Percentiles rank a stretch among this genome's conserved stretches.
These are phyloP conservation scores for Rhea pennata DNA, from an alignment of 2,113 vertebrate genomes.

Conservation along the genomic window DNA sequence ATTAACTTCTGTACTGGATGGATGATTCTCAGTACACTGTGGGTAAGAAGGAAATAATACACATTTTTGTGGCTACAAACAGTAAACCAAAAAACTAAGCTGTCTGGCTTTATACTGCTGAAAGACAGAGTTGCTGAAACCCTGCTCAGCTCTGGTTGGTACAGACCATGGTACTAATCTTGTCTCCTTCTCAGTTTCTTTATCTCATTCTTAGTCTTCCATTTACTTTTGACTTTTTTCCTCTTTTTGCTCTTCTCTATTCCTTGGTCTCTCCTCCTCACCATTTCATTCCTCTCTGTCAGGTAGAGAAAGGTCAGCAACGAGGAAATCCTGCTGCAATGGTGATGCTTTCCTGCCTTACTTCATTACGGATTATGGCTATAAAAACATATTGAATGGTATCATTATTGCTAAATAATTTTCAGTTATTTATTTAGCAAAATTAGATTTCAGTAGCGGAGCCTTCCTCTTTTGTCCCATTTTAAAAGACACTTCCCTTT, in stretches of 20 bases:
- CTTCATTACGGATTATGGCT: neutral
- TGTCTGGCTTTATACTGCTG: constrained; percentile 67
- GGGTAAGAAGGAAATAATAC: constrained; percentile 80
- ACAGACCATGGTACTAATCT: constrained; percentile 23
- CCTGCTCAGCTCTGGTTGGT: constrained; percentile 36
- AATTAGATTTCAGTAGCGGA: constrained; percentile 26
- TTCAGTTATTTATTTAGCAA: neutral
- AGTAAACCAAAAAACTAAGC: constrained; percentile 70
- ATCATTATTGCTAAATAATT: neutral
- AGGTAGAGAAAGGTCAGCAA: neutral
- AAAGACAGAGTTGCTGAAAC: constrained; percentile 52
- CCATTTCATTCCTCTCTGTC: neutral
- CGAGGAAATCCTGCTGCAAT: constrained; percentile 1
- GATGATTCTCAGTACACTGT: constrained; percentile 76
- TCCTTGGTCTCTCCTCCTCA: neutral
- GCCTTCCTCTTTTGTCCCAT: constrained; percentile 18
- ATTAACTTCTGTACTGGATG: constrained; percentile 75
- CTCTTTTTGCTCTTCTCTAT: neutral
- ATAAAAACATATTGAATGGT: constrained; percentile 6
- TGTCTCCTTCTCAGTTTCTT: constrained; percentile 24
- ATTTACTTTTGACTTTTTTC: constrained; percentile 36
- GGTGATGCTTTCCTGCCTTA: neutral
- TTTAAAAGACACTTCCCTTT: constrained; percentile 3
- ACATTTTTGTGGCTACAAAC: constrained; percentile 80
- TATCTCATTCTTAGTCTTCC: neutral